Base-by-base conservation (phyloP, 1,140 invertebrate species). In the Reticulitermes speratus region DNA sequence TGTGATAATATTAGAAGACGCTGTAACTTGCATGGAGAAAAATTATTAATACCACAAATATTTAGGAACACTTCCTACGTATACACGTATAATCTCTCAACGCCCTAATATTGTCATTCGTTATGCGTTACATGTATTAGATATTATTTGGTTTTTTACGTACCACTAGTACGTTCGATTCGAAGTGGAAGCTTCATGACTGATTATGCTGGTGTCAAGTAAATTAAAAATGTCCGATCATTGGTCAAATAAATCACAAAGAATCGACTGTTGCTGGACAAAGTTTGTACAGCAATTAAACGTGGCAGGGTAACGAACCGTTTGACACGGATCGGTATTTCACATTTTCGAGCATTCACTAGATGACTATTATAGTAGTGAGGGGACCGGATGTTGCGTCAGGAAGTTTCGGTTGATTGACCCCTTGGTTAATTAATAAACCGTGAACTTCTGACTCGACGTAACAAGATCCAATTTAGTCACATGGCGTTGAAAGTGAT, bases 401-500 rank as follows among this genome's bases (percentile, higher is more conserved):
- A 30, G 65, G 65, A 65, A 75, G 65, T 75, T 75, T 75, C 65
- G 65, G 65, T 75, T 75, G 65, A 75, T 75, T 75, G 65, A 75
- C 65, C 65, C 65, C 65, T 75, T 75, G 65, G 65, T 75, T 75
- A 75, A 75, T 75, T 75, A 75, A 75, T 75, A 75, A 75, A 75
- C 65, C 65, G 65, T 75, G 65, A 75, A 75, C 65, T 9, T 30
- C 65, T 25, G 65, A 75, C 65, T 75, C 25, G 65, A 75, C 65
- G 65, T 75, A 75, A 75, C 65, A 75, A 75, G 65, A 75, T 75
- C 65, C 65, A 75, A 75, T 75, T 75, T 75, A 75, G 65, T 75
- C 65, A 30, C n/a, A 75, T 75, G 65, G 65, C 65, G 65, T 75
- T 30, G 25, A 75, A 75, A 75, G 65, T 75, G 65, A 30, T 75